Percentiles rank a stretch among this genome's conserved stretches.
Evolutionary conservation across 2,797 vertebrate species (phyloP).

Genomic region (Dipus sagitta): DNA sequence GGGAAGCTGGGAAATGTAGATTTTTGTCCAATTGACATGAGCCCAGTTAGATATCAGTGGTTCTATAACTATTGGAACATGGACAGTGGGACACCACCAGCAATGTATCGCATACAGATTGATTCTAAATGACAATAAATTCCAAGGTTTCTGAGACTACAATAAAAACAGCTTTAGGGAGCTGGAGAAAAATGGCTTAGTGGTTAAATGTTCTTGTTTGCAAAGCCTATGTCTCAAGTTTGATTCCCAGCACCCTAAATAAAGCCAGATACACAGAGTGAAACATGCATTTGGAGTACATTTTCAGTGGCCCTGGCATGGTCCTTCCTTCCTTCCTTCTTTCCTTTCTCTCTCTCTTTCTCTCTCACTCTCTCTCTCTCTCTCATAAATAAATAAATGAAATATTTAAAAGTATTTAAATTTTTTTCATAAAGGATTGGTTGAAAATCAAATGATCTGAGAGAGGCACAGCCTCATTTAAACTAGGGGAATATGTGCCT

Average conservation of each 20-base stretch:
- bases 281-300: too few species aligned
- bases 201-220: too few species aligned
- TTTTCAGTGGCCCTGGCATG: too few species aligned
- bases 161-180: neutral
- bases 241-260: too few species aligned
- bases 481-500: neutral
- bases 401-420: too few species aligned
- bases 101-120: neutral
- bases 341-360: too few species aligned
- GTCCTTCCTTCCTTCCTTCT: too few species aligned
- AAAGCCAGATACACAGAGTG: too few species aligned
- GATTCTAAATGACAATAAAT: neutral
- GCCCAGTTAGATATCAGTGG: neutral
- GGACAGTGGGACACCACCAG: neutral
- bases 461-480: neutral
- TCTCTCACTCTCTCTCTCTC: too few species aligned
- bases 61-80: neutral
- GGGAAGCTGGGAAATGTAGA: constrained; percentile 16
- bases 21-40: neutral
- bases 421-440: neutral
- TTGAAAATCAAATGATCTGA: constrained; percentile 1
- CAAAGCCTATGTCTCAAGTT: too few species aligned
- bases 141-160: neutral
- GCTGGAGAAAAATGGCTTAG: too few species aligned
- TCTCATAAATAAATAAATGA: too few species aligned